These are phyloP conservation scores for Poicephalus gulielmi DNA, from an alignment of 2,113 vertebrate species.

Conservation along the genomic window DNA sequence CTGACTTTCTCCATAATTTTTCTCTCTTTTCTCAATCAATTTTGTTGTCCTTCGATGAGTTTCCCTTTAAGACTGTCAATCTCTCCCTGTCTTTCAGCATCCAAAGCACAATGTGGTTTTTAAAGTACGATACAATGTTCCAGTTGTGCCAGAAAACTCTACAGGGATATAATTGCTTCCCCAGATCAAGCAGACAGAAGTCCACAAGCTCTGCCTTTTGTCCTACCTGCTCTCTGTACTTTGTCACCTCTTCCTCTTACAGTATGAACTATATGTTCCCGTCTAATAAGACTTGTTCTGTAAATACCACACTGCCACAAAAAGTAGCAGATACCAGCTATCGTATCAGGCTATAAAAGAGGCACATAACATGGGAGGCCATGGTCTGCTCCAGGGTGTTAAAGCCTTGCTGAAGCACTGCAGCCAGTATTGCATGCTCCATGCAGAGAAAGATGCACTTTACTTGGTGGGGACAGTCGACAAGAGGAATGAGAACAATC, in stretches of 20 bases:
- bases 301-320: not conserved
- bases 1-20: not conserved
- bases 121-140: not conserved
- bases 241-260: not conserved
- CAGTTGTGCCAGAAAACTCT: not conserved
- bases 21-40: not conserved
- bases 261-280: not conserved
- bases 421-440: rapidly evolving
- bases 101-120: not conserved
- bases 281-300: not conserved
- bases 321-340: not conserved
- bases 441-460: not conserved
- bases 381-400: not conserved
- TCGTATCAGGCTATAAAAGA: not conserved
- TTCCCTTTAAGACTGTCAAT: constrained; percentile 2
- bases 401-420: not conserved
- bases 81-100: not conserved
- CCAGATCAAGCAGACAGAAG: not conserved
- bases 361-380: not conserved
- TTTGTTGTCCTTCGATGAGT: not conserved
- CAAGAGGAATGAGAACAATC: not conserved
- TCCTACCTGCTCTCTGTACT: not conserved
- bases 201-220: not conserved
- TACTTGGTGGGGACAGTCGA: not conserved
- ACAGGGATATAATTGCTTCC: not conserved